These are phyloP conservation scores for Lagria hirta DNA, from an alignment of 2,888 invertebrate species.

Conservation along the genomic window DNA sequence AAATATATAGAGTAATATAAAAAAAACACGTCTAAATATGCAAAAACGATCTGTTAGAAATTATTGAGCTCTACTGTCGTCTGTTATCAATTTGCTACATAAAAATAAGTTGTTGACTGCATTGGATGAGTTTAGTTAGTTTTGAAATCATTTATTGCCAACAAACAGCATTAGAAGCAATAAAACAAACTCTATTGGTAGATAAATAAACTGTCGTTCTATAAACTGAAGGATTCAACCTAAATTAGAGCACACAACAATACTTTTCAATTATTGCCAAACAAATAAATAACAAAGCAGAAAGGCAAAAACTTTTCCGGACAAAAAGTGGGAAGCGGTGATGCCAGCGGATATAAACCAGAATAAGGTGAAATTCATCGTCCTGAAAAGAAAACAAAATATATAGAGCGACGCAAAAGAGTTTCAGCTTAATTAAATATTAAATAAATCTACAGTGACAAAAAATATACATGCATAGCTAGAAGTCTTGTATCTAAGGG, in stretches of 20 bases:
- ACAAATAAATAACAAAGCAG: constrained; percentile 27
- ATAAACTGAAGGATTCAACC: constrained; percentile 29
- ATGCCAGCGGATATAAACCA: constrained; percentile 27
- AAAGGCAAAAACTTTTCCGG: constrained; percentile 28
- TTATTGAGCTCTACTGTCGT: too few species aligned
- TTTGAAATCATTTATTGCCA: constrained; percentile 20
- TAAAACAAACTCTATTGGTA: constrained; percentile 26
- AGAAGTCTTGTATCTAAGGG: too few species aligned
- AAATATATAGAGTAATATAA: too few species aligned
- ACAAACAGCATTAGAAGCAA: constrained; percentile 25
- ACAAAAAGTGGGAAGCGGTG: constrained; percentile 23
- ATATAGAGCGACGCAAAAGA: too few species aligned
- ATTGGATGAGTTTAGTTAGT: constrained; percentile 11
- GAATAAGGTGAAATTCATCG: constrained; percentile 23
- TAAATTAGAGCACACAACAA: constrained; percentile 27
- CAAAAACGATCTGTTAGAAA: too few species aligned
- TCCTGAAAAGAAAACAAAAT: constrained; percentile 19
- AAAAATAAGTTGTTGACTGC: constrained; percentile 12
- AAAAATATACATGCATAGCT: too few species aligned
- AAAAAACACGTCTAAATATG: too few species aligned
- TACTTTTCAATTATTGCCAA: constrained; percentile 31
- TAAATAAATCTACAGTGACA: too few species aligned
- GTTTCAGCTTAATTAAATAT: too few species aligned
- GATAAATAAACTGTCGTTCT: constrained; percentile 27
- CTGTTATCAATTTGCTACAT: too few species aligned